Conservation (phyloP, 2,888 invertebrate genomes). For the Girardia tigrina region DNA sequence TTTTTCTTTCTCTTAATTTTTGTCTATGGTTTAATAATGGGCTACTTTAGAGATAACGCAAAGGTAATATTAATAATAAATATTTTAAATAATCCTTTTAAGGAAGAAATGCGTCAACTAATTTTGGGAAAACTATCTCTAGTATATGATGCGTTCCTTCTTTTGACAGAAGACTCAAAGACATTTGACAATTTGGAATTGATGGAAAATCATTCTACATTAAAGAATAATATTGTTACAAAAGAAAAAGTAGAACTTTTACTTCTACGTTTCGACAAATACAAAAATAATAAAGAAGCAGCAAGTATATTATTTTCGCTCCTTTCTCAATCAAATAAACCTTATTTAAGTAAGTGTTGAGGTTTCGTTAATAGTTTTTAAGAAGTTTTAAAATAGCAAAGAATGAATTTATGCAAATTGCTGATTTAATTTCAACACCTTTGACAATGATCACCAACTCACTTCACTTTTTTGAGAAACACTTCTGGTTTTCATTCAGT, state of each 20-base stretch:
- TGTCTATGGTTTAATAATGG: not conserved
- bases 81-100: not conserved
- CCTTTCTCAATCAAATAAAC: not conserved
- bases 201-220: no score
- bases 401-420: not conserved
- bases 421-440: not conserved
- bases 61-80: not conserved
- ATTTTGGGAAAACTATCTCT: not conserved
- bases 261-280: not conserved
- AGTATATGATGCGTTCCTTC: not conserved
- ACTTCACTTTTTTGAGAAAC: not conserved
- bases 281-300: not conserved
- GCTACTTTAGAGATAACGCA: not conserved
- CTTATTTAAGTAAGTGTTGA: not conserved
- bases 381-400: not conserved
- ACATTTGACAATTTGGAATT: no score
- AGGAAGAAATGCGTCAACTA: not conserved
- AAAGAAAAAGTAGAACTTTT: no score
- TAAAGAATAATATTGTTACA: no score
- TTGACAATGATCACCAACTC: not conserved
- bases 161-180: not conserved
- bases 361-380: no score
- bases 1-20: conserved; percentile 11
- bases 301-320: not conserved
- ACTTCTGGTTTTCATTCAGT: not conserved